Evolutionary conservation across 2,888 invertebrate genomes (phyloP), one percentile per base, ranked within the genome.

Genomic region (Kryphioiulus occultus): DNA sequence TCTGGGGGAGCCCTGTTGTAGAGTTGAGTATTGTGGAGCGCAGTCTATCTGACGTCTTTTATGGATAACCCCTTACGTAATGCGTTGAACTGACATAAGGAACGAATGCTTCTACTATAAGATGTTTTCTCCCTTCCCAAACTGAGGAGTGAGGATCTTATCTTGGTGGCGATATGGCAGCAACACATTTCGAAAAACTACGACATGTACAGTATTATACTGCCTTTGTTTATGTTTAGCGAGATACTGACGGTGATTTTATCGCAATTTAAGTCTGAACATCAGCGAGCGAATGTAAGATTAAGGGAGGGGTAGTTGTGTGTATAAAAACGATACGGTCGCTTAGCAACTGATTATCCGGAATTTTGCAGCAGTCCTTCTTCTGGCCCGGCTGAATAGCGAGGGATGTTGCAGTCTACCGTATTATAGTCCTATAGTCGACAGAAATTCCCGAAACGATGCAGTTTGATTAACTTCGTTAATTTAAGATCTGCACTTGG

Each of bases 301-400:
- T 30, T 78, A 12, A 78, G 26, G 78, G 78, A 78, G 78, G 30
- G 78, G 78, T 78, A 30, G 30, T 78, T 78, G 26, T 15, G 30
- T 68, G 78, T 30, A 30, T 78, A 78, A 78, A 78, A 78, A 78
- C 78, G 78, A 78, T 78, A 78, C 78, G 78, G 78, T 78, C 30
- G 78, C 78, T 78, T 78, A 78, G 78, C 78, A 78, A 78, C 78
- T 12, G 78, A 30, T 78, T 78, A 78, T 78, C 30, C 78, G 30
- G 78, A 78, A 78, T 78, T 78, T 4, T 35, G 35, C 35, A 35
- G 30, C 78, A 78, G 9, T 78, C 78, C 30, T 30, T 78, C 17
- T 68, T 68, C 68, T 26, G 68, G n/a, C 68, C 68, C 26, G 9
- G 68, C 15, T 78, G 30, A 30, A 26, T 78, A 30, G 15, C 30